Evolutionary conservation across 64 coral and sea anemone species (phyloP), one percentile per base, ranked within the genome.

Genomic region (Acropora tenuis): DNA sequence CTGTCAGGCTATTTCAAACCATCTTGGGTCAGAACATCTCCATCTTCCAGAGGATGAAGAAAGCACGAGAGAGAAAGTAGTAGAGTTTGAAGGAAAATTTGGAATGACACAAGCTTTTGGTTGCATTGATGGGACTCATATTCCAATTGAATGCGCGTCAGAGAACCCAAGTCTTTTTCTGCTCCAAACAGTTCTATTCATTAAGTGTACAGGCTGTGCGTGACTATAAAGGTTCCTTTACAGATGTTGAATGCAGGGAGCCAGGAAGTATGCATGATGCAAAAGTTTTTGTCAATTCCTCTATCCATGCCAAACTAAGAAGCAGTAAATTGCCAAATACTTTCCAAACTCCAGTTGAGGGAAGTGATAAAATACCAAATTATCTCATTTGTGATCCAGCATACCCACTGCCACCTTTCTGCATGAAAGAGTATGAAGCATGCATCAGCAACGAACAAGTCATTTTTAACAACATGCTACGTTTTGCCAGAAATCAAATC

Each of bases 381-480:
- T 78, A 48, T 8, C 41, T 93, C 4, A 47, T 93, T 82, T 77
- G 88, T 47, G 92, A 74, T 48, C 88, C 88, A 49, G 61, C 88
- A n/a, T 90, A 90, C 55, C 68, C 83, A 67, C 41, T 94, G 42
- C 48, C 81, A 41, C 86, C 78, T 19, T 83, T 57, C 63, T 89
- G 79, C 79, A 94, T 89, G 78, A 94, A 94, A 88, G 88, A 90
- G 66, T 80, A 69, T 74, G 52, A 43, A 6, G 41, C 55, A 10
- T 42, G 53, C 16, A 4, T 58, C 11, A 81, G 17, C 1, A 53
- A 81, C 41, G 88, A 80, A 17, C 42, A 81, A 89, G 88, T 90
- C 1, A 53, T 81, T 43, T 80, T 90, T 18, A 86, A 86, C 19
- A 47, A 86, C 44, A 72, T 86, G 83, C 40, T 86, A 19, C 63